A percentile compares a stretch with the other conserved stretches of the same genome.
These are phyloP conservation scores for Anguilla japonica DNA, from an alignment of 2,113 vertebrate species.

Conservation along the genomic window DNA sequence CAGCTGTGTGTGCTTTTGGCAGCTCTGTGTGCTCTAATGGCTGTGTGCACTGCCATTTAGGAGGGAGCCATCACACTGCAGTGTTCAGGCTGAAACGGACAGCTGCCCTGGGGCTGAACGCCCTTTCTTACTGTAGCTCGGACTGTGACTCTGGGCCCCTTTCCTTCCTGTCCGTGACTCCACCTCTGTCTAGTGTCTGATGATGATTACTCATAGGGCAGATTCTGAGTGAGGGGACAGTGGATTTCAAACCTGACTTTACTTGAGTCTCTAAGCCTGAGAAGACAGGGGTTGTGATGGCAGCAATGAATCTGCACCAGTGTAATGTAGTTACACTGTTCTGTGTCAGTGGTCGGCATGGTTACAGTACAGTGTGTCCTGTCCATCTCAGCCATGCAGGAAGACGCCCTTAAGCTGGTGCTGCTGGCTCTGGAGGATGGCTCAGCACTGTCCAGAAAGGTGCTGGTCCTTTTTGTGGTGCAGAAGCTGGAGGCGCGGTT, in stretches of 20 bases:
- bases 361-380: slow-evolving; percentile 15
- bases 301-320: background rate
- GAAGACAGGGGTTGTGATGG: slow-evolving; percentile 40
- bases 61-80: background rate
- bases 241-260: slow-evolving; percentile 44
- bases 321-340: background rate
- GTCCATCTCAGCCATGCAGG: slow-evolving; percentile 76
- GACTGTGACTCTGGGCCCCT: background rate
- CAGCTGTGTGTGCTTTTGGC: background rate
- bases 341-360: background rate
- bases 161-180: background rate
- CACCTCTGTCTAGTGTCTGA: slow-evolving; percentile 20
- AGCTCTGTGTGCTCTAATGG: background rate
- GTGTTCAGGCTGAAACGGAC: background rate
- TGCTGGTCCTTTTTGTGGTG: slow-evolving; percentile 95
- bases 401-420: slow-evolving; percentile 79
- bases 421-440: slow-evolving; percentile 92
- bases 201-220: slow-evolving; percentile 32
- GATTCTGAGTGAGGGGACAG: slow-evolving; percentile 28
- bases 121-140: no score
- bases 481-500: slow-evolving; percentile 95
- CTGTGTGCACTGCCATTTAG: background rate
- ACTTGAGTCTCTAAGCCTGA: slow-evolving; percentile 62
- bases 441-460: slow-evolving; percentile 94
- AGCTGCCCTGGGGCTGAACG: background rate